phyloP scores from a whole-genome alignment of 2,113 vertebrate species.

The Istiophorus platypterus region DNA sequence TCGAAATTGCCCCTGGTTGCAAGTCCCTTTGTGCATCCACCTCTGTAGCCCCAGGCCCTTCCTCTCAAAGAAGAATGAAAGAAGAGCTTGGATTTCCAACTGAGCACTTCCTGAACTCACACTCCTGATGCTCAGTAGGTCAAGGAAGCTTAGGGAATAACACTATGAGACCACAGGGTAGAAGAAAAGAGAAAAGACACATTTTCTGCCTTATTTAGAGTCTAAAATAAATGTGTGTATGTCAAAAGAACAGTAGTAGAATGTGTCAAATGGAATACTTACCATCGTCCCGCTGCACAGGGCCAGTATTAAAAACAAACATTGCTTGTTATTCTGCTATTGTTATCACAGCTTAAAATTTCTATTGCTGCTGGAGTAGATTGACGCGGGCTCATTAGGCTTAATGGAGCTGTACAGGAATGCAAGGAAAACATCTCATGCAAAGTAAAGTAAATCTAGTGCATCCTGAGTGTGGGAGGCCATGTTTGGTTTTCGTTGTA shows the following conservation, averaged over 20 bases:
- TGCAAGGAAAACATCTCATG: constrained; percentile 52
- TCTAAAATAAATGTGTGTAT: background rate
- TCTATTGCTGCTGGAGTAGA: constrained; percentile 18
- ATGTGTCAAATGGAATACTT: constrained; percentile 26
- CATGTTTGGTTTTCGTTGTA: constrained; percentile 54
- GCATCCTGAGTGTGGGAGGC: constrained; percentile 42
- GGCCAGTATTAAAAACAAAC: constrained; percentile 35
- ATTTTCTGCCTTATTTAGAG: constrained; percentile 19
- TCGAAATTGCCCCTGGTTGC: constrained; percentile 26
- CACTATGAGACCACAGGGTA: background rate
- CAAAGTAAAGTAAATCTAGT: constrained; percentile 52
- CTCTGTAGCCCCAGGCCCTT: constrained; percentile 40
- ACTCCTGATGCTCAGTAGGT: constrained; percentile 32
- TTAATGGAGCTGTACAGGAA: constrained; percentile 60
- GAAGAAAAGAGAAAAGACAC: background rate
- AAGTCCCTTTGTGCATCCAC: constrained; percentile 41
- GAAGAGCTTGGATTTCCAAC: constrained; percentile 32
- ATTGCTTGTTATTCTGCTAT: constrained; percentile 23
- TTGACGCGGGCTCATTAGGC: constrained; percentile 56
- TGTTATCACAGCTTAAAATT: constrained; percentile 61
- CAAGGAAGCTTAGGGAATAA: constrained; percentile 21
- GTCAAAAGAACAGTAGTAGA: constrained; percentile 16
- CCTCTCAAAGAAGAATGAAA: constrained; percentile 42
- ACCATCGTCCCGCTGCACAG: background rate
- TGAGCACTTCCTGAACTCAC: constrained; percentile 18